phyloP scores from a whole-genome alignment of 2,113 vertebrate species.

The Melanerpes formicivorus region DNA sequence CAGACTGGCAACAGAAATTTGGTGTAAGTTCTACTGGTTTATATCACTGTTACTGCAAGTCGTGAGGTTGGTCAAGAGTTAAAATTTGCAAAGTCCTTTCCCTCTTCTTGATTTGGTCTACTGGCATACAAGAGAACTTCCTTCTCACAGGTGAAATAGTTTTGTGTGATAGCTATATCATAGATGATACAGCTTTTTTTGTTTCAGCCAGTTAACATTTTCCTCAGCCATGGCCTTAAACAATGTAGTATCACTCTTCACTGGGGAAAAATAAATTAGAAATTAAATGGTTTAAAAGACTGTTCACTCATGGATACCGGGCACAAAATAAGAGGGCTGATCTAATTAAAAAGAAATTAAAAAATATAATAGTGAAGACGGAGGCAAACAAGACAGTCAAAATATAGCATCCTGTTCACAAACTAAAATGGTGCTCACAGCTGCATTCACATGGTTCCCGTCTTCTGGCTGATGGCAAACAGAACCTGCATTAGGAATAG shows the following conservation, averaged over 20 bases:
- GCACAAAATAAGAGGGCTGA: background rate
- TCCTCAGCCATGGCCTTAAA: background rate
- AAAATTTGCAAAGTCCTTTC: background rate
- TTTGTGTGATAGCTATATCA: background rate
- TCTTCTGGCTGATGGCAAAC: background rate
- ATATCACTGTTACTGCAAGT: background rate
- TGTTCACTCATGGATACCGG: background rate
- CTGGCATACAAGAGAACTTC: background rate
- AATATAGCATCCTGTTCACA: background rate
- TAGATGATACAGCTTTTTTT: background rate
- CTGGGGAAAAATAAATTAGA: background rate
- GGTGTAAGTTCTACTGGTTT: background rate
- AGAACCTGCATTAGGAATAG: too few species aligned
- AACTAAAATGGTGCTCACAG: background rate
- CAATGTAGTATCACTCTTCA: background rate
- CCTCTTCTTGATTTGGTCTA: background rate
- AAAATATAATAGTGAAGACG: background rate
- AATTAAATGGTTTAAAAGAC: background rate
- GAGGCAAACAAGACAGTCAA: background rate
- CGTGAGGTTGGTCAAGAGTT: background rate
- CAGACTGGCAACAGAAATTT: background rate
- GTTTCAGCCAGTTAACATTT: background rate
- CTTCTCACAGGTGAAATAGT: background rate
- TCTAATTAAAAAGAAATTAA: background rate
- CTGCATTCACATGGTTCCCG: background rate